Evolutionary conservation across 2,113 vertebrate genomes (phyloP).

Genomic region (Tursiops truncatus): DNA sequence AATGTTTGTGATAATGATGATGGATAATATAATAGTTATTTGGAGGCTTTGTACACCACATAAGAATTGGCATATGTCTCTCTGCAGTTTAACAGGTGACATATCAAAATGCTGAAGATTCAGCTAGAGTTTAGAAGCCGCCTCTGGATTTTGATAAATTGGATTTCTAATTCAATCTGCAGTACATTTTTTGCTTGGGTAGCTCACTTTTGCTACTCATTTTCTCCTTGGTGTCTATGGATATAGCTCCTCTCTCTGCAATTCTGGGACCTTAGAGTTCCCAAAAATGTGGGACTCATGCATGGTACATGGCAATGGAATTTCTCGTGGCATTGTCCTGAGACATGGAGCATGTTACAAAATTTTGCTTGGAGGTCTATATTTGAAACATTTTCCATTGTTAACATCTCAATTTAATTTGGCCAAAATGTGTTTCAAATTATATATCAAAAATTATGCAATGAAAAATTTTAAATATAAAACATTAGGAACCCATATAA

Average conservation of each 20-base stretch:
- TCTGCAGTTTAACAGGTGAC: conserved; percentile 25
- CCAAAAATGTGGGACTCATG: neutral
- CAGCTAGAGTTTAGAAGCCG: neutral
- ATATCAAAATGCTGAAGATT: conserved; percentile 47
- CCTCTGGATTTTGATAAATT: conserved; percentile 8
- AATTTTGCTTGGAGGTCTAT: conserved; percentile 19
- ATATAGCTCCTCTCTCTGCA: neutral
- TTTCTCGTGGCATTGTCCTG: neutral
- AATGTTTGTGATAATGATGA: conserved; percentile 59
- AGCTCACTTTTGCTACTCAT: neutral
- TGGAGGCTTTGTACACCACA: conserved; percentile 27
- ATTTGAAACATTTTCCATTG: conserved; percentile 23
- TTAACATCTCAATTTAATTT: neutral
- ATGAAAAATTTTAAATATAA: conserved; percentile 5
- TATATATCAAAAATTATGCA: conserved; percentile 23
- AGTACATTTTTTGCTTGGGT: neutral
- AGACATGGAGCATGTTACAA: neutral
- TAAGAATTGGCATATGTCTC: conserved; percentile 34
- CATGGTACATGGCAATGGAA: neutral
- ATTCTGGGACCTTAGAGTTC: neutral
- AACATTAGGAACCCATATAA: neutral
- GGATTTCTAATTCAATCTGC: conserved; percentile 3
- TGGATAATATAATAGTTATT: conserved; percentile 51
- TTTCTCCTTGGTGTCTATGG: neutral
- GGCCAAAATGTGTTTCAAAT: conserved; percentile 42